A percentile compares a stretch with the other conserved stretches of the same genome.
Conservation (phyloP, 2,797 vertebrate genomes). For the Gadopsis marmoratus region DNA sequence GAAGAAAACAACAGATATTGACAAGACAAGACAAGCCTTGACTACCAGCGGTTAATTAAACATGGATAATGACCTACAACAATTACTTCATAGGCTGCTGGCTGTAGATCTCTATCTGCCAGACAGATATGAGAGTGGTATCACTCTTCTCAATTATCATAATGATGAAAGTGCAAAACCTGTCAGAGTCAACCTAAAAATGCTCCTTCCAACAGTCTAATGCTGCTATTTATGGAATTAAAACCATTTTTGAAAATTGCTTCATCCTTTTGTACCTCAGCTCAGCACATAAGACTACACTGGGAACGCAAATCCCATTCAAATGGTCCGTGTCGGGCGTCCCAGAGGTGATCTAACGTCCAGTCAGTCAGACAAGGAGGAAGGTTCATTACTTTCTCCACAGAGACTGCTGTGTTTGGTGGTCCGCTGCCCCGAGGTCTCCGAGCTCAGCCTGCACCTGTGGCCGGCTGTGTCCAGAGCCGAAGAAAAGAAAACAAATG, state of each 20-base stretch:
- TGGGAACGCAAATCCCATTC: slow-evolving; percentile 18
- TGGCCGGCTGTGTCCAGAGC: slow-evolving; percentile 25
- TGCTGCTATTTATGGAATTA: slow-evolving; percentile 13
- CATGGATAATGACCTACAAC: too few relatives aligned
- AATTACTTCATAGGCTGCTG: background rate
- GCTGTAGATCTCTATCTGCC: background rate
- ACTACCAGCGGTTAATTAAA: too few relatives aligned
- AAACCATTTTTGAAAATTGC: slow-evolving; percentile 28
- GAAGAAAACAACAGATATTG: too few relatives aligned
- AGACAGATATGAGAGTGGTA: background rate
- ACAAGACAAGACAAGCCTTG: too few relatives aligned
- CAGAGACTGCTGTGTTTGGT: slow-evolving; percentile 53
- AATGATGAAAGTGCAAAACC: slow-evolving; percentile 22
- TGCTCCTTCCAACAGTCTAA: background rate
- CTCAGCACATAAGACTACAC: slow-evolving; percentile 8
- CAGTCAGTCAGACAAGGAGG: slow-evolving; percentile 19
- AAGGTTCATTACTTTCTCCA: slow-evolving; percentile 50
- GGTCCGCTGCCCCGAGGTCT: slow-evolving; percentile 45
- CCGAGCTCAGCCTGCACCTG: slow-evolving; percentile 70
- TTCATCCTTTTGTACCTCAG: slow-evolving; percentile 21
- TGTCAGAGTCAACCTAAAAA: slow-evolving; percentile 1
- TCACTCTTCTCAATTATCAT: background rate
- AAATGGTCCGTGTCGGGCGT: slow-evolving; percentile 47
- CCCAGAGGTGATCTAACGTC: slow-evolving; percentile 27
- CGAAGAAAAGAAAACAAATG: slow-evolving; percentile 64